Evolutionary conservation across 2,888 invertebrate genomes (phyloP), one percentile per base, ranked within the genome.

Genomic region (Harpagoxenus sublaevis): DNA sequence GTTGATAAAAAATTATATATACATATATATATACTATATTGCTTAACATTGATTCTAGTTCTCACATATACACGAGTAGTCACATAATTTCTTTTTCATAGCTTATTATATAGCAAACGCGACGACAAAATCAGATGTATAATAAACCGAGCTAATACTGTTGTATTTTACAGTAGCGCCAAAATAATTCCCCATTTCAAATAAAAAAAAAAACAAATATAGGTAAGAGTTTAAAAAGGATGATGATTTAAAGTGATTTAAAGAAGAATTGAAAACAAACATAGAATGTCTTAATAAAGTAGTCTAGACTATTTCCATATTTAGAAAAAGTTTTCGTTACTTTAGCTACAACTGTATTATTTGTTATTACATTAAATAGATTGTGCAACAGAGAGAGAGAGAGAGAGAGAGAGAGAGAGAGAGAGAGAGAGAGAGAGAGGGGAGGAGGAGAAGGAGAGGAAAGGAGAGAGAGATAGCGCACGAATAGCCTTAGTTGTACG

Each of bases 401-500:
- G 6, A 48, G 48, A 68, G 31, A 68, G 45, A 53, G n/a, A 31
- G 23, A 23, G 23, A 23, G 23, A 23, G 23, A 23, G 23, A 0
- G 23, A n/a, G 66, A 31, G n/a, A 53, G 15, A 23, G 15, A 39
- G 9, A 75, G 9, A 31, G 1, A n/a, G 28, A 42, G 39, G 10
- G 60, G 28, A 35, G 35, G n/a, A 3, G 23, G 15, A 39, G 9
- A 75, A 4, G n/a, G 1, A n/a, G 28, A 42, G 39, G 10, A 45
- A 23, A 23, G 28, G 51, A 23, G n/a, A 5, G 35, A 63, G n/a
- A 15, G 6, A 53, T 6, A n/a, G 28, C 12, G 42, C 42, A 57
- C 45, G 62, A 45, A 45, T 75, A 65, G 39, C 65, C 68, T 68
- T 78, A 78, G 68, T 78, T 57, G 28, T 39, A 63, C 48, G 48